These are phyloP conservation scores for Drosophila malerkotliana DNA, from an alignment of 1,140 invertebrate species.

Conservation along the genomic window DNA sequence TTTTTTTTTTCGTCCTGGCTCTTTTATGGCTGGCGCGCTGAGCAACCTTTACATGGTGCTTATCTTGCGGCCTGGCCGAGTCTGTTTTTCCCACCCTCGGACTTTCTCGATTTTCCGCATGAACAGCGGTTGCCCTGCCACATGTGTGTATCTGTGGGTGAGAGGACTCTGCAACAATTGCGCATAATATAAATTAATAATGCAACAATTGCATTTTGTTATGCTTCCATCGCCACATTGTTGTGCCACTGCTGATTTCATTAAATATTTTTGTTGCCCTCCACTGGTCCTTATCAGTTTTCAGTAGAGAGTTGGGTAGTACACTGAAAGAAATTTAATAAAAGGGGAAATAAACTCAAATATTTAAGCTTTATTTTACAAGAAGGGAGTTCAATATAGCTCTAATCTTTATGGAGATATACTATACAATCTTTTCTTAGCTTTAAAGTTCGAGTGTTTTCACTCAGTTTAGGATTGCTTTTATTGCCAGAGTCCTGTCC, in stretches of 20 bases:
- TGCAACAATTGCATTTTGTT: slow-evolving; percentile 81
- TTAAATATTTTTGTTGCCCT: slow-evolving; percentile 75
- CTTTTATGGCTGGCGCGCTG: slow-evolving; percentile 58
- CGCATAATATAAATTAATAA: slow-evolving; percentile 83
- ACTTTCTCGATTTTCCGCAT: slow-evolving; percentile 68
- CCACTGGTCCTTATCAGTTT: slow-evolving; percentile 52
- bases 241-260: slow-evolving; percentile 69
- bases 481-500: slow-evolving; percentile 42
- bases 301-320: neutral
- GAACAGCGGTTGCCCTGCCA: slow-evolving; percentile 30
- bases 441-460: neutral
- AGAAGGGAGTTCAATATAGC: too few relatives aligned
- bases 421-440: neutral
- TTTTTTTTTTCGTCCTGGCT: slow-evolving; percentile 25
- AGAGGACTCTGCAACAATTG: slow-evolving; percentile 59
- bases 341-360: too few relatives aligned
- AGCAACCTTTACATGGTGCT: slow-evolving; percentile 67
- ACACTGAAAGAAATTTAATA: slow-evolving; percentile 6
- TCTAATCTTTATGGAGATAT: too few relatives aligned
- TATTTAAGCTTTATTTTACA: too few relatives aligned
- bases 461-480: slow-evolving; percentile 22
- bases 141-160: slow-evolving; percentile 10
- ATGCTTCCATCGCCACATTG: slow-evolving; percentile 50
- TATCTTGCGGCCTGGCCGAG: slow-evolving; percentile 48
- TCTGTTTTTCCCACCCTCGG: slow-evolving; percentile 23